Evolutionary conservation across 2,113 vertebrate species (phyloP), one percentile per base, ranked within the genome.

Genomic region (Macaca nemestrina): DNA sequence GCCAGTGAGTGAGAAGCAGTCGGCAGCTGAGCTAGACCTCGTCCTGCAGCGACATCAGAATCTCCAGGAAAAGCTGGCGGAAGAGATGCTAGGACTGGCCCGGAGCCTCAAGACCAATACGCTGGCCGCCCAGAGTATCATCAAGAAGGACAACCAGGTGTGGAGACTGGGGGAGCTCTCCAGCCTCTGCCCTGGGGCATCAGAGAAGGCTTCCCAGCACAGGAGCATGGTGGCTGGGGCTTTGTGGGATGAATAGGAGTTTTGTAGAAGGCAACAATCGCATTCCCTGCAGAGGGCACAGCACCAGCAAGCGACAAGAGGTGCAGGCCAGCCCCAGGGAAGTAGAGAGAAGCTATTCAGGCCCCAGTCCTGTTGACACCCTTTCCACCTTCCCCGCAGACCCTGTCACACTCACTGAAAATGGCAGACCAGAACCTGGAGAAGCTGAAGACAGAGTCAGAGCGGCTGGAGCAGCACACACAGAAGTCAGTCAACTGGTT

Each of bases 401-500:
- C 99, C 0, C 98, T 99, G 64, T 99, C 99, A 0, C 99, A 99
- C 45, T 99, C 99, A 1, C 99, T 99, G 97, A 99, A 99, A 97
- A 99, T 99, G 99, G 99, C 99, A 0, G 99, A 99, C 98, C 96
- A 99, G 97, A 99, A 99, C 98, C 99, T 99, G 0, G 99, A 99
- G 98, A 99, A 99, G 98, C 99, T 99, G 95, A 99, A 99, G 98
- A 99, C 99, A 0, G 99, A 99, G 87, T 99, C 99, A 0, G 99
- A 99, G 95, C 99, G 99, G 0, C 94, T 99, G 88, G 99, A 99
- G 91, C 99, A 99, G 97, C 99, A 99, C 0, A 98, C 99, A 0
- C 99, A 99, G 99, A 99, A 99, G 98, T 99, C 99, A 0, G 99
- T 99, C 95, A 99, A 99, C 99, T 99, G 99, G 99, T 98, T 99